phyloP scores from a whole-genome alignment of 2,797 vertebrate genomes.

The Botia kubotai region DNA sequence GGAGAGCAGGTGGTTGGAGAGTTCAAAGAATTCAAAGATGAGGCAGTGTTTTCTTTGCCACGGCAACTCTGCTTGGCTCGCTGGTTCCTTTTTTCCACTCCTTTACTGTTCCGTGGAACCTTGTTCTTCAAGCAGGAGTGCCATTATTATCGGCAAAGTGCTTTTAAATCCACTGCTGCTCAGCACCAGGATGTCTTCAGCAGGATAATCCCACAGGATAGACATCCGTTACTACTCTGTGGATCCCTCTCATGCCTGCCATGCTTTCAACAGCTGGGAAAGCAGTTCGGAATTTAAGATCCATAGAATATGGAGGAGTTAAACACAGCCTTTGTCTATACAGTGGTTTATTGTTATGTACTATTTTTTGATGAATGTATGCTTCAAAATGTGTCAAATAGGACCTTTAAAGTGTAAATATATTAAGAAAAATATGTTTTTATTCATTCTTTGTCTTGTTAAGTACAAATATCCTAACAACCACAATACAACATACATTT shows the following conservation, averaged over 20 bases:
- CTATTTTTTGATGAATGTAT: slow-evolving; percentile 45
- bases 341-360: slow-evolving; percentile 54
- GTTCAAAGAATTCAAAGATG: slow-evolving; percentile 73
- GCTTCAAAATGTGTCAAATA: not conserved
- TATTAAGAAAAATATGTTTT: not conserved
- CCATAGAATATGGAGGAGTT: slow-evolving; percentile 60
- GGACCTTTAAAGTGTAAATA: not conserved
- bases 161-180: slow-evolving; percentile 79
- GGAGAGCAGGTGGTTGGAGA: slow-evolving; percentile 72
- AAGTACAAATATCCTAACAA: not conserved
- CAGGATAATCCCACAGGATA: slow-evolving; percentile 80
- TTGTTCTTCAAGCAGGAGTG: slow-evolving; percentile 64
- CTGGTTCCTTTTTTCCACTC: slow-evolving; percentile 8
- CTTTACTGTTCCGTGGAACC: slow-evolving; percentile 19
- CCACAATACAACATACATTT: too few relatives aligned
- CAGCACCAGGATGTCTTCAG: slow-evolving; percentile 78
- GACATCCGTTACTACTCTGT: slow-evolving; percentile 75
- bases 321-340: slow-evolving; percentile 19
- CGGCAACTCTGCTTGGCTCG: slow-evolving; percentile 22
- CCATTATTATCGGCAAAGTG: slow-evolving; percentile 82
- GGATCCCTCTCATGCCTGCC: slow-evolving; percentile 75
- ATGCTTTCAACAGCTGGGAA: slow-evolving; percentile 82
- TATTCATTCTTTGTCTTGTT: not conserved
- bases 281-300: slow-evolving; percentile 71
- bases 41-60: slow-evolving; percentile 71